phyloP scores from a whole-genome alignment of 2,888 invertebrate genomes.

The Sepiola atlantica region DNA sequence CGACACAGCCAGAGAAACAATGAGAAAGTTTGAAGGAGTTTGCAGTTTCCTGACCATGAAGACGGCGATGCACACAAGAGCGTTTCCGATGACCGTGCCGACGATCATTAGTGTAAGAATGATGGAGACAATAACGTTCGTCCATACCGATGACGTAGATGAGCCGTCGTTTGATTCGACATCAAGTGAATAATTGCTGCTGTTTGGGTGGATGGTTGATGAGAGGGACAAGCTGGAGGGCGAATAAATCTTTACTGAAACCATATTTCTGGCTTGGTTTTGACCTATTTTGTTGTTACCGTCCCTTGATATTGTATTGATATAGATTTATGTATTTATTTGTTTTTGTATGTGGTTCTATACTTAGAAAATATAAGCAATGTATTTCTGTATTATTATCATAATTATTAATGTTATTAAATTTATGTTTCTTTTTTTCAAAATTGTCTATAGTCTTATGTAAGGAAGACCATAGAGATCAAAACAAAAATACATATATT shows the following conservation, averaged over 20 bases:
- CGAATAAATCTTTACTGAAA: conserved; percentile 1
- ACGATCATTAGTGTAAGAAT: conserved; percentile 71
- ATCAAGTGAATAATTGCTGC: neutral
- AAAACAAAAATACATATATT: neutral
- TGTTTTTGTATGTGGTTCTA: neutral
- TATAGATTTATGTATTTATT: neutral
- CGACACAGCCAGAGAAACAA: conserved; percentile 77
- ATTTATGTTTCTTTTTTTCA: neutral
- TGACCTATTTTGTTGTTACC: too few species aligned
- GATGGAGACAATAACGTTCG: conserved; percentile 63
- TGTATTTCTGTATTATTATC: neutral
- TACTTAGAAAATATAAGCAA: neutral
- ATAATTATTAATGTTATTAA: neutral
- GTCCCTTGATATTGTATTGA: neutral
- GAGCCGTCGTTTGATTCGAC: neutral
- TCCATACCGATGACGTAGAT: conserved; percentile 53
- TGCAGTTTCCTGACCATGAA: conserved; percentile 76
- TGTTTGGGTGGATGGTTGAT: conserved; percentile 23
- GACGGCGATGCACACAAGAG: conserved; percentile 78
- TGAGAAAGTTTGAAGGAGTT: conserved; percentile 74
- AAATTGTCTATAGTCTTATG: neutral
- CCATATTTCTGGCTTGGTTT: neutral
- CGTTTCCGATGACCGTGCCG: conserved; percentile 77
- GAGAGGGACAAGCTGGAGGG: conserved; percentile 19
- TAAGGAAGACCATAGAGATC: neutral